A percentile compares a stretch with the other conserved stretches of the same genome.
Conservation (phyloP, 2,113 vertebrate species). For the Falcunculus frontatus region DNA sequence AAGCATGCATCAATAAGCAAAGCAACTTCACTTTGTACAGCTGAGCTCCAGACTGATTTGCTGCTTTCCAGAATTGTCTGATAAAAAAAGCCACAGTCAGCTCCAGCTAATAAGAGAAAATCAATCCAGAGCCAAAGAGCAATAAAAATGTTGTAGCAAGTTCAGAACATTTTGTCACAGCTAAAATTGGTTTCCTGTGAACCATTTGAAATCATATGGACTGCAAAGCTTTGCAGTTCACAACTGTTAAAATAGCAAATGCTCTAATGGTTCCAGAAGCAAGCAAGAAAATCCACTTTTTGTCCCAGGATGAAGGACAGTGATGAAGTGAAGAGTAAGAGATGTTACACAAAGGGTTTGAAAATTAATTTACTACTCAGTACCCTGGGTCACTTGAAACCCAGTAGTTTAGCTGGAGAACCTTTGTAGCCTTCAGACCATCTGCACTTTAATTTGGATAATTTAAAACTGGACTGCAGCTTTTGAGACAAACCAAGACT, state of each 20-base stretch:
- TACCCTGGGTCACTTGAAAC: neutral
- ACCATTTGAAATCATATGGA: slow-evolving; percentile 21
- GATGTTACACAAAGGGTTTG: neutral
- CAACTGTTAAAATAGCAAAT: neutral
- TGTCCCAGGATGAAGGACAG: neutral
- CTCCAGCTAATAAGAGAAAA: slow-evolving; percentile 47
- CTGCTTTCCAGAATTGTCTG: slow-evolving; percentile 45
- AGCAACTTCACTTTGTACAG: slow-evolving; percentile 11
- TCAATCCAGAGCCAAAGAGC: slow-evolving; percentile 51
- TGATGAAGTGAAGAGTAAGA: neutral
- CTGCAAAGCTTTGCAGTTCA: neutral
- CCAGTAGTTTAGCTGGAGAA: neutral
- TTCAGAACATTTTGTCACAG: slow-evolving; percentile 63
- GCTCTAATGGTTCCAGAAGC: neutral
- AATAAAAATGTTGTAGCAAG: slow-evolving; percentile 55
- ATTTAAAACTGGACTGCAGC: neutral
- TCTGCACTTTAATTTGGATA: neutral
- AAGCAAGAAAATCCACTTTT: neutral
- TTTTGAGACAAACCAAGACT: neutral
- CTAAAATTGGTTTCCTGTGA: slow-evolving; percentile 50
- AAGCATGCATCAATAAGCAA: slow-evolving; percentile 42
- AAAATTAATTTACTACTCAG: neutral
- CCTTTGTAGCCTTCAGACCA: neutral
- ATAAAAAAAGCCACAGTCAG: slow-evolving; percentile 50
- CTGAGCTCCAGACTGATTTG: slow-evolving; percentile 38